phyloP scores from a whole-genome alignment of 2,888 invertebrate genomes.

The Apodemia zela region DNA sequence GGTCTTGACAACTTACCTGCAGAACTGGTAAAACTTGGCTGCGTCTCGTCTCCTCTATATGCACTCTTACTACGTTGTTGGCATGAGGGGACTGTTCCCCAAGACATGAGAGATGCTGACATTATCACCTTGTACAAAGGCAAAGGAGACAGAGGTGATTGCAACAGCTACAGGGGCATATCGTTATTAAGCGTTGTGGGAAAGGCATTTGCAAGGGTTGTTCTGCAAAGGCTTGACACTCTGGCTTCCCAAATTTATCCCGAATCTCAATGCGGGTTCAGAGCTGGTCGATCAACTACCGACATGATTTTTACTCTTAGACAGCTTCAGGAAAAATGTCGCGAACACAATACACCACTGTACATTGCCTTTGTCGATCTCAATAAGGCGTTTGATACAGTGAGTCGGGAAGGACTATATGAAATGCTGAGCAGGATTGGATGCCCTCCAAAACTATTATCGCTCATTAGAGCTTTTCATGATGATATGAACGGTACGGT shows the following conservation, averaged over 20 bases:
- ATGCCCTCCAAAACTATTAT: conserved; percentile 19
- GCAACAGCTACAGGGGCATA: conserved; percentile 19
- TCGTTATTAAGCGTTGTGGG: too few relatives aligned
- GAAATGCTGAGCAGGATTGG: background rate
- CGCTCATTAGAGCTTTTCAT: conserved; percentile 16
- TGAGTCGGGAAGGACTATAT: conserved; percentile 17
- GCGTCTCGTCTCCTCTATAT: conserved; percentile 1
- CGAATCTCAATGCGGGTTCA: conserved; percentile 29
- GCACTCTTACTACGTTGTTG: conserved; percentile 8
- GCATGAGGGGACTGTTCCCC: conserved; percentile 16
- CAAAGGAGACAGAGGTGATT: conserved; percentile 19
- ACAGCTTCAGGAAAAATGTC: conserved; percentile 28
- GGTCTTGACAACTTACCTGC: conserved; percentile 1
- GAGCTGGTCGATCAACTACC: conserved; percentile 25
- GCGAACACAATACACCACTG: conserved; percentile 26
- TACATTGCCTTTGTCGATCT: conserved; percentile 26
- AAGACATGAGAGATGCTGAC: background rate
- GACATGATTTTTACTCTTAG: conserved; percentile 30
- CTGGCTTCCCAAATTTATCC: conserved; percentile 23
- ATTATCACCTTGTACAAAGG: conserved; percentile 13
- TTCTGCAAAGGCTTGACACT: conserved; percentile 20
- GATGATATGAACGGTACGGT: conserved; percentile 13
- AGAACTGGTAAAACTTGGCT: background rate
- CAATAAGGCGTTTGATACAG: conserved; percentile 14
- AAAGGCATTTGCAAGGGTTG: conserved; percentile 6